Percentiles rank a stretch among this genome's conserved stretches.
Conservation (phyloP, 2,113 vertebrate species). For the Triplophysa siluroides region DNA sequence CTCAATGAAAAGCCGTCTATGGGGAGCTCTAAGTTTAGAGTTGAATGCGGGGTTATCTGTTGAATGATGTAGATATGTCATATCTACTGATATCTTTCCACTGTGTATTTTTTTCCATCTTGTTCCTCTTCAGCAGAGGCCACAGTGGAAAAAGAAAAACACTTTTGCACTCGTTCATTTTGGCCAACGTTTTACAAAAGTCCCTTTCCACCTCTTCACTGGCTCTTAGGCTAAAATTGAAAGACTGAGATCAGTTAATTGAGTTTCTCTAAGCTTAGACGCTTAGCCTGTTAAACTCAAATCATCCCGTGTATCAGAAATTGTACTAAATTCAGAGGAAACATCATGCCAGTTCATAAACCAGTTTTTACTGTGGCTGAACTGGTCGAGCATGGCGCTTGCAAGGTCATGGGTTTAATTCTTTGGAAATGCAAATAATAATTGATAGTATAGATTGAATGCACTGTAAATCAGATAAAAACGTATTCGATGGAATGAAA, state of each 20-base stretch:
- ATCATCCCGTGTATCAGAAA: slow-evolving; percentile 3
- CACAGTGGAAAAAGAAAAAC: background rate
- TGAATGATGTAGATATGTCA: background rate
- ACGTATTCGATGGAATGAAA: too few species aligned
- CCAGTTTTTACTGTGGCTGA: too few species aligned
- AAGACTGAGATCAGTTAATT: slow-evolving; percentile 8
- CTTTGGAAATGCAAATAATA: too few species aligned
- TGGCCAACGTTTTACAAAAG: background rate
- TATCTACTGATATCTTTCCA: background rate
- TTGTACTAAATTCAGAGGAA: background rate
- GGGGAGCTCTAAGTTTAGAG: too few species aligned
- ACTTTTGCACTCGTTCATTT: background rate
- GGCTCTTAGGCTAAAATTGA: background rate
- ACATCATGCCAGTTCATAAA: background rate
- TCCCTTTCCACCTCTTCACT: slow-evolving; percentile 2
- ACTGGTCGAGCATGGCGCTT: too few species aligned
- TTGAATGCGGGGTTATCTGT: too few species aligned
- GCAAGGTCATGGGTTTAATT: too few species aligned
- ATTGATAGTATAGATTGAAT: too few species aligned
- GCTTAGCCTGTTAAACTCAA: background rate
- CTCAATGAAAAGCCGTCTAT: too few species aligned
- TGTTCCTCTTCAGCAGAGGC: background rate
- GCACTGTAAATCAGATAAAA: too few species aligned
- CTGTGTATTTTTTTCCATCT: too few species aligned
- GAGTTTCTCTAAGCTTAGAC: background rate